These are phyloP conservation scores for Oncorhynchus mykiss DNA, from an alignment of 2,113 vertebrate genomes.

Conservation along the genomic window DNA sequence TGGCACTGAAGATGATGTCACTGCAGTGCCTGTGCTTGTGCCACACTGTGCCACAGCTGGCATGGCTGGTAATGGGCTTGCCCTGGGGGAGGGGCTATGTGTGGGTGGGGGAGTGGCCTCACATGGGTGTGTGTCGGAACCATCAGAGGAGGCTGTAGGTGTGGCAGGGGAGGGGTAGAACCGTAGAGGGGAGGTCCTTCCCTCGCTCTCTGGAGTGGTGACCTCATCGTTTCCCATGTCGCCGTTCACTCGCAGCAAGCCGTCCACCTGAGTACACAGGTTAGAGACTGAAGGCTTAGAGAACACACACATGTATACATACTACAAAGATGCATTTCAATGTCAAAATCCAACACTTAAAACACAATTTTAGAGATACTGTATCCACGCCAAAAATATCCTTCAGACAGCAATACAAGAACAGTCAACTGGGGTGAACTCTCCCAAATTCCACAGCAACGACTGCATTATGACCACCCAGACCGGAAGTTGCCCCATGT, in stretches of 20 bases:
- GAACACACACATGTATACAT: too few relatives aligned
- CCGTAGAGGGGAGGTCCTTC: slow-evolving; percentile 54
- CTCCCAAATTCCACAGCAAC: neutral
- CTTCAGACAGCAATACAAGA: neutral
- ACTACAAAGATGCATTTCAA: neutral
- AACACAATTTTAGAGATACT: neutral
- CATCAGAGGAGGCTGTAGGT: slow-evolving; percentile 12
- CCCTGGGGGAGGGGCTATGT: neutral
- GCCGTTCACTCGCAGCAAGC: slow-evolving; percentile 83
- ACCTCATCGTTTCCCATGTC: slow-evolving; percentile 53
- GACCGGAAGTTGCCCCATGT: neutral
- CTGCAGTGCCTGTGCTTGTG: neutral
- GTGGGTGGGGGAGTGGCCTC: slow-evolving; percentile 5
- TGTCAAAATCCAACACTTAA: neutral
- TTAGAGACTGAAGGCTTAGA: neutral
- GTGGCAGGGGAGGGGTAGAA: slow-evolving; percentile 59
- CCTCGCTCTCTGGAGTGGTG: slow-evolving; percentile 59
- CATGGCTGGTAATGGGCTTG: slow-evolving; percentile 5
- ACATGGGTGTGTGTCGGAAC: neutral
- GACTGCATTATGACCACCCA: neutral
- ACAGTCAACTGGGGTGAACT: neutral
- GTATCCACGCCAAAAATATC: neutral
- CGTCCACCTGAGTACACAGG: slow-evolving; percentile 72
- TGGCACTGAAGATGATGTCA: neutral
- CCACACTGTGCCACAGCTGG: neutral